Conservation (phyloP, 2,888 invertebrate species). For the Caenorhabditis auriculariae region DNA sequence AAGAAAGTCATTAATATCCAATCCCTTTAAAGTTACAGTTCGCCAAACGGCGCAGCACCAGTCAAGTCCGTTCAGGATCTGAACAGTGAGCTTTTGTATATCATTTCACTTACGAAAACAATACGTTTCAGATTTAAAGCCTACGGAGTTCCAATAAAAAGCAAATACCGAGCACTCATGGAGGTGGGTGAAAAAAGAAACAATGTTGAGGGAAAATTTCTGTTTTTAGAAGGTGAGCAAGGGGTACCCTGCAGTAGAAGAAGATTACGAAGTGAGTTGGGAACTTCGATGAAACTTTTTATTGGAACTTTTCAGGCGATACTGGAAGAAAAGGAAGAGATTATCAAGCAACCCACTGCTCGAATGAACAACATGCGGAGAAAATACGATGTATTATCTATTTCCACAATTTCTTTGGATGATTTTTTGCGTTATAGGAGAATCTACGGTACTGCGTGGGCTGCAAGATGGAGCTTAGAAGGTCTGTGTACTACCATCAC, state of each 20-base stretch:
- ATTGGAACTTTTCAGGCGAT: not conserved
- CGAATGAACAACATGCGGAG: not conserved
- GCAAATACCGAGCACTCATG: slow-evolving; percentile 7
- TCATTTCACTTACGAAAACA: not conserved
- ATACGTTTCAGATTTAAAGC: not conserved
- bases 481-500: slow-evolving; percentile 40
- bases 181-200: slow-evolving; percentile 14
- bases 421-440: not conserved
- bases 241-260: slow-evolving; percentile 7
- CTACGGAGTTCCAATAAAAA: not conserved
- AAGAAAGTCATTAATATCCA: no score
- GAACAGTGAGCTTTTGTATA: no score
- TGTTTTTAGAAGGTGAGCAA: no score
- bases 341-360: not conserved
- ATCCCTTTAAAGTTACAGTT: no score
- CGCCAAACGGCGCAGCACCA: no score
- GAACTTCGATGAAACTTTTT: not conserved
- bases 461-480: slow-evolving; percentile 30
- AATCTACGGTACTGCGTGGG: slow-evolving; percentile 25
- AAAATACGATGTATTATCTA: not conserved
- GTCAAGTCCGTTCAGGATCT: no score
- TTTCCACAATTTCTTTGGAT: no score
- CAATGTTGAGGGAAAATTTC: no score
- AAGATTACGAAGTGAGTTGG: slow-evolving; percentile 3
- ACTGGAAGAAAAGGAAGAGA: not conserved